Evolutionary conservation across 2,113 vertebrate genomes (phyloP).

Genomic region (Pristiophorus japonicus): DNA sequence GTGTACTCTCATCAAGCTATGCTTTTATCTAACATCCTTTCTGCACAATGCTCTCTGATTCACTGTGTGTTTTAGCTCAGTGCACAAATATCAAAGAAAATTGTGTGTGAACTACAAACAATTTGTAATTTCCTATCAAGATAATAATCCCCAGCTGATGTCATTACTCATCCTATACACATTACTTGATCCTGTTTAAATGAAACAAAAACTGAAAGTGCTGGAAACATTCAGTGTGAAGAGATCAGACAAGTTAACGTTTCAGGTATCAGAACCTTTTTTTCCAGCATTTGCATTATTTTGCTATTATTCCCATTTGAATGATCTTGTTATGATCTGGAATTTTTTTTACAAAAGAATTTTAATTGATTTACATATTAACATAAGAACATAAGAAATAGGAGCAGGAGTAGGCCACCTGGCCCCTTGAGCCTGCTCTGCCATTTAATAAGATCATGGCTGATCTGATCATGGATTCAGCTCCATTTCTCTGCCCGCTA

Average conservation of each 20-base stretch:
- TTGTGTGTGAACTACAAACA: not conserved
- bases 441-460: too few relatives aligned
- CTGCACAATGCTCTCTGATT: not conserved
- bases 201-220: not conserved
- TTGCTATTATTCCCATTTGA: not conserved
- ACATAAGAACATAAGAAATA: too few relatives aligned
- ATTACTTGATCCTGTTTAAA: conserved; percentile 1
- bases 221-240: not conserved
- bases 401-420: too few relatives aligned
- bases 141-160: conserved; percentile 15
- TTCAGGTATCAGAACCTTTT: not conserved
- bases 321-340: not conserved
- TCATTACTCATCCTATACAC: not conserved
- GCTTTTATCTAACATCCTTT: conserved; percentile 5
- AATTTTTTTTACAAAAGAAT: not conserved
- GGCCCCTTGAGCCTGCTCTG: too few relatives aligned
- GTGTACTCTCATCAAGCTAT: not conserved
- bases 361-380: not conserved
- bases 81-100: conserved; percentile 12
- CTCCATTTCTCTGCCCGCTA: too few relatives aligned
- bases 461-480: too few relatives aligned
- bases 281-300: not conserved
- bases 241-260: not conserved
- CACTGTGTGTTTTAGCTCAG: not conserved
- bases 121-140: conserved; percentile 13